A percentile compares a stretch with the other conserved stretches of the same genome.
phyloP scores from a whole-genome alignment of 2,888 invertebrate genomes.

The Ochropleura plecta region DNA sequence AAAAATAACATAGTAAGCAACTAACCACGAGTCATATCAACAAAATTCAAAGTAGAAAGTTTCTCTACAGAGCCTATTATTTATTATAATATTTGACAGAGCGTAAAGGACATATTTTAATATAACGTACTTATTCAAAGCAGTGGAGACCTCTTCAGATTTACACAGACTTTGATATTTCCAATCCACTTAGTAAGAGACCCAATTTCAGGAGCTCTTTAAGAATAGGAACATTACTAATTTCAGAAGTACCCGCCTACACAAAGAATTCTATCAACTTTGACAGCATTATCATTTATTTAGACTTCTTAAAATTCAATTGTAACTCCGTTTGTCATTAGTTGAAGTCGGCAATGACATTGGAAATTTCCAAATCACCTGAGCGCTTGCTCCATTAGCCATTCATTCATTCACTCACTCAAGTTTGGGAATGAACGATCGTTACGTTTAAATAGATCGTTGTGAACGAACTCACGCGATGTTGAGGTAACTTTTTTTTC shows the following conservation, averaged over 20 bases:
- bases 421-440: constrained; percentile 58
- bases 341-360: constrained; percentile 62
- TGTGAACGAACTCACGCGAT: constrained; percentile 45
- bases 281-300: constrained; percentile 46
- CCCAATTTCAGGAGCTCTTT: constrained; percentile 23
- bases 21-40: neutral
- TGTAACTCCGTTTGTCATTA: constrained; percentile 59
- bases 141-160: constrained; percentile 43
- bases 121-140: constrained; percentile 36
- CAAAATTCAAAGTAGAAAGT: neutral
- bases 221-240: constrained; percentile 37
- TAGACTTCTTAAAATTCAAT: constrained; percentile 49
- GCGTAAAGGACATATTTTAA: constrained; percentile 33
- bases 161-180: constrained; percentile 53
- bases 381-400: constrained; percentile 65
- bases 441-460: constrained; percentile 51
- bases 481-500: constrained; percentile 37
- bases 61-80: neutral
- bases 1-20: neutral
- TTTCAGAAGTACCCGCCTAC: constrained; percentile 27
- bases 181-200: constrained; percentile 36
- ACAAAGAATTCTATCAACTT: constrained; percentile 36
- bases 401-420: constrained; percentile 66
- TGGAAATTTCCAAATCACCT: constrained; percentile 69
- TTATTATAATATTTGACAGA: constrained; percentile 21